A percentile compares a stretch with the other conserved stretches of the same genome.
These are phyloP conservation scores for Lycophotia porphyrea DNA, from an alignment of 2,888 invertebrate genomes.

Conservation along the genomic window DNA sequence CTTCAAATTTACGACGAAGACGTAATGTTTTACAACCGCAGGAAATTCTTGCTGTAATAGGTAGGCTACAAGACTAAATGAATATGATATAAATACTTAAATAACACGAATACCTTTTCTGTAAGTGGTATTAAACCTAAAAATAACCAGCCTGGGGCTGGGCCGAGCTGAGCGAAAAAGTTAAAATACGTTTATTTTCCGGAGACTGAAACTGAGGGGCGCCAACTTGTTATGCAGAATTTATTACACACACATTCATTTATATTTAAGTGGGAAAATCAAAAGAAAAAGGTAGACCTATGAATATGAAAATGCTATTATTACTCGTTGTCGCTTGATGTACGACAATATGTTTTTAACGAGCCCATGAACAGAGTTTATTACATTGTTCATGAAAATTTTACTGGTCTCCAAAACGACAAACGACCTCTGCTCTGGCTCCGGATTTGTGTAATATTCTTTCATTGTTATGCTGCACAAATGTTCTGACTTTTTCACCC, in stretches of 20 bases:
- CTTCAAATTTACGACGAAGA: slow-evolving; percentile 28
- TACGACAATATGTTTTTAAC: slow-evolving; percentile 75
- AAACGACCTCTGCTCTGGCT: slow-evolving; percentile 67
- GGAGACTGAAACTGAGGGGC: not conserved
- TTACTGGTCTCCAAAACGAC: slow-evolving; percentile 75
- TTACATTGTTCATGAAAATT: slow-evolving; percentile 75
- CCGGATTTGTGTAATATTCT: slow-evolving; percentile 68
- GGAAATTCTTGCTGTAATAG: slow-evolving; percentile 20
- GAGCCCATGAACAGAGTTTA: slow-evolving; percentile 76
- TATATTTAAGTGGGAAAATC: slow-evolving; percentile 33
- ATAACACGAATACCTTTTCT: slow-evolving; percentile 5
- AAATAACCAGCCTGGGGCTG: slow-evolving; percentile 1
- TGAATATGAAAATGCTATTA: slow-evolving; percentile 70
- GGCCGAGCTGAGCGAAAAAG: slow-evolving; percentile 12
- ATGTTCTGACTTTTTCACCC: slow-evolving; percentile 58
- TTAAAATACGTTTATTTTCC: slow-evolving; percentile 32
- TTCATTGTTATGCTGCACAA: slow-evolving; percentile 67
- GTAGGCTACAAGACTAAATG: not conserved
- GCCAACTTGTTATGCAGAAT: slow-evolving; percentile 28
- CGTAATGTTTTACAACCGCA: slow-evolving; percentile 37
- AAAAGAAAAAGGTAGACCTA: slow-evolving; percentile 46
- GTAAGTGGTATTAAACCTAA: slow-evolving; percentile 8
- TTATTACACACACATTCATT: slow-evolving; percentile 34
- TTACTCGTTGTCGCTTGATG: slow-evolving; percentile 72
- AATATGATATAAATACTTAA: not conserved